Percentiles rank a stretch among this genome's conserved stretches.
Conservation (phyloP, 2,888 invertebrate species). For the Chalcis sispes region DNA sequence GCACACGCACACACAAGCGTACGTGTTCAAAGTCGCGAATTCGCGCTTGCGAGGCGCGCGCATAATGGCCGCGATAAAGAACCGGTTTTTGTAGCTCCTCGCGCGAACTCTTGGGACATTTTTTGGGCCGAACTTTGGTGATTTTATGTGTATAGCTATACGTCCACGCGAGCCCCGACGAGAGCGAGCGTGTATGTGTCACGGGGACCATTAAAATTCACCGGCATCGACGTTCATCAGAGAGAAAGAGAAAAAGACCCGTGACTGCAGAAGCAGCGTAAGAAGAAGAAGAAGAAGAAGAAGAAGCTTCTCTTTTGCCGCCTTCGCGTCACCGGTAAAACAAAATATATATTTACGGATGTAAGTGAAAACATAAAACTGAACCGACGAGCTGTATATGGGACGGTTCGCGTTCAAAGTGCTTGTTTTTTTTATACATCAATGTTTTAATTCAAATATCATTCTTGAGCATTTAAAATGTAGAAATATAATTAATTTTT, state of each 20-base stretch:
- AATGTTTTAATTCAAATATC: too few relatives aligned
- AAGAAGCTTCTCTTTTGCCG: slow-evolving; percentile 37
- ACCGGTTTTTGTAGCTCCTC: slow-evolving; percentile 52
- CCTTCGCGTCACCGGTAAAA: slow-evolving; percentile 1
- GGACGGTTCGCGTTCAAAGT: too few relatives aligned
- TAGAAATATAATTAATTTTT: too few relatives aligned
- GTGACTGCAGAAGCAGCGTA: slow-evolving; percentile 3
- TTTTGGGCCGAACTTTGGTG: slow-evolving; percentile 49
- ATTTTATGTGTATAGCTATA: slow-evolving; percentile 56
- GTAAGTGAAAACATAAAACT: too few relatives aligned
- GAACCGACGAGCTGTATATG: too few relatives aligned
- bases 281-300: slow-evolving; percentile 31
- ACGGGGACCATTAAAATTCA: slow-evolving; percentile 57
- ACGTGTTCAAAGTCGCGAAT: slow-evolving; percentile 38
- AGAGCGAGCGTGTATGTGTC: slow-evolving; percentile 39
- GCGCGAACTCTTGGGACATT: slow-evolving; percentile 35
- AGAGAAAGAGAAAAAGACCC: slow-evolving; percentile 47
- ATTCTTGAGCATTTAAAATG: too few relatives aligned
- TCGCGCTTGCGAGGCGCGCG: slow-evolving; percentile 46
- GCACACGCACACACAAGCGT: too few relatives aligned
- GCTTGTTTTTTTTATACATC: too few relatives aligned
- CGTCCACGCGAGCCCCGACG: background rate
- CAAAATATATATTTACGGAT: background rate
- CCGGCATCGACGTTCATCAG: slow-evolving; percentile 58
- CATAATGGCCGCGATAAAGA: slow-evolving; percentile 58